These are phyloP conservation scores for Eulithis prunata DNA, from an alignment of 2,888 invertebrate genomes.

Conservation along the genomic window DNA sequence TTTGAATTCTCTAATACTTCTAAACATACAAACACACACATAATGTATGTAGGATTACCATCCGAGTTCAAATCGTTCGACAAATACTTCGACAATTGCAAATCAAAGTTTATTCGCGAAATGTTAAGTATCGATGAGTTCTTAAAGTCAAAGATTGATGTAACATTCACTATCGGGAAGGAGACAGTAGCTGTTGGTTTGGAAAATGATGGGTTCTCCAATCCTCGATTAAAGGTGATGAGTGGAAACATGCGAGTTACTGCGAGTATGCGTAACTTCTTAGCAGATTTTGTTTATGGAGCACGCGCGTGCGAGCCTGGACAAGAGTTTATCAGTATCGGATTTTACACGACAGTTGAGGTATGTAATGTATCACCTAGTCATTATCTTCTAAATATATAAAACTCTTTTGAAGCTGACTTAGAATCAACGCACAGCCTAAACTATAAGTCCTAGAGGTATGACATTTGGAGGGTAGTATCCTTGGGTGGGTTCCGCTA, in stretches of 20 bases:
- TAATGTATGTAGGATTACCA: constrained; percentile 64
- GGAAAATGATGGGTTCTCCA: constrained; percentile 59
- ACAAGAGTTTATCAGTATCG: constrained; percentile 54
- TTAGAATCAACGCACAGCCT: too few relatives aligned
- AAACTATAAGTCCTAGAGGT: too few relatives aligned
- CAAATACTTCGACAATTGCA: constrained; percentile 46
- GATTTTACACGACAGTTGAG: constrained; percentile 62
- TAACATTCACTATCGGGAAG: constrained; percentile 53
- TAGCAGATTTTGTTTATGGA: constrained; percentile 58
- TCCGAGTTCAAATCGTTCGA: constrained; percentile 47
- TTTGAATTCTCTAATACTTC: constrained; percentile 53
- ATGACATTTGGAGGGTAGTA: too few relatives aligned
- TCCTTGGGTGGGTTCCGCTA: too few relatives aligned
- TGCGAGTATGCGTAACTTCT: constrained; percentile 61
- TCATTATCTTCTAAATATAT: too few relatives aligned
- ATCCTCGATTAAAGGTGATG: constrained; percentile 55
- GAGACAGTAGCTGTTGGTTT: constrained; percentile 56
- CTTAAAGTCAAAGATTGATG: constrained; percentile 51
- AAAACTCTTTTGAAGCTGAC: too few relatives aligned
- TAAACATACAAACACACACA: constrained; percentile 13
- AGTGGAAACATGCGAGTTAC: constrained; percentile 54
- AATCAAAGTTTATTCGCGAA: constrained; percentile 50
- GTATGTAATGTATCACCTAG: constrained; percentile 42
- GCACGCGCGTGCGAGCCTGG: constrained; percentile 43
- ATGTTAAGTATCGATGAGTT: constrained; percentile 59